Evolutionary conservation across 2,888 invertebrate genomes (phyloP), one percentile per base, ranked within the genome.

Genomic region (Agrochola lota): DNA sequence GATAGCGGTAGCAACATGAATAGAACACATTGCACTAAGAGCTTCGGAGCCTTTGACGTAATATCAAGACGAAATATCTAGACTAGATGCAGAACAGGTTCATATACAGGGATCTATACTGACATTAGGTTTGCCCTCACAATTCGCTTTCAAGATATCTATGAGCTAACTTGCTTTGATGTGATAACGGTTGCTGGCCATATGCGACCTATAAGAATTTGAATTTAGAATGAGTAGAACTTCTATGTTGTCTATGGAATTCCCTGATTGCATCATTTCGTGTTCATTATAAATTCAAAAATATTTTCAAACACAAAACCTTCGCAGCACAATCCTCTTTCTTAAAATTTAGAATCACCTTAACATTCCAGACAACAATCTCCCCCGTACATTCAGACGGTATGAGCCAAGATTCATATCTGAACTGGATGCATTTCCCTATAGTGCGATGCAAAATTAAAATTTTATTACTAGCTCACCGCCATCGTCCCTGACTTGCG

Each of bases 401-500:
- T 40, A 57, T 70, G 57, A 73, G 74, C 71, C 59, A 77, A 40
- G 82, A 78, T 67, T 73, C 72, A 74, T 78, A 74, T 67, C 57
- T n/a, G n/a, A 69, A 57, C 63, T 12, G 30, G 57, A 64, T 87
- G 85, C 73, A 81, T 83, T 72, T 81, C 78, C 83, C 83, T 66
- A 71, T 69, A 83, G 81, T 84, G 78, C 43, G 74, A 76, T 70
- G 78, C 69, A 71, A 78, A 80, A 83, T 86, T 76, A 87, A 80
- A 74, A 67, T 83, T 88, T 69, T 84, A 86, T 81, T 71, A 78
- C 73, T 70, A 78, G 69, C 60, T 71, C 62, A 79, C 79, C 85
- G 86, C 85, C 80, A 35, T 74, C 78, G 85, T 87, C 79, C 83
- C 77, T 91, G 83, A 88, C 91, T 91, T 91, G 85, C 84, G 81